Percentiles rank a stretch among this genome's conserved stretches.
phyloP scores from a whole-genome alignment of 2,797 vertebrate genomes.

The Orestias chungarensis region DNA sequence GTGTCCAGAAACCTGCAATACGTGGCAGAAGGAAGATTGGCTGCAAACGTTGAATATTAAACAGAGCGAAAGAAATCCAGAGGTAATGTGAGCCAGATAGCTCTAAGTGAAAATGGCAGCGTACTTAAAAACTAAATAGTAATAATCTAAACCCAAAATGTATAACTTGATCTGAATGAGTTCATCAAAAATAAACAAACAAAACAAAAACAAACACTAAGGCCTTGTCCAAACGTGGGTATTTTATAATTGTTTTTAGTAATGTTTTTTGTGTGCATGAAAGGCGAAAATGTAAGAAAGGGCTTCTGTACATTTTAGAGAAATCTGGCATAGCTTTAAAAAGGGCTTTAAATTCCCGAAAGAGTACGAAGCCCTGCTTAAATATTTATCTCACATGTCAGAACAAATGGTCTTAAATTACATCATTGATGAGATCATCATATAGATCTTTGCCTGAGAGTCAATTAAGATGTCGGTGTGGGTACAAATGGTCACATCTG shows the following conservation, averaged over 20 bases:
- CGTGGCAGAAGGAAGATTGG: neutral
- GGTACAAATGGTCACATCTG: neutral
- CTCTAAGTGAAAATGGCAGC: neutral
- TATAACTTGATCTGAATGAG: neutral
- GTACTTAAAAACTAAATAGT: too few relatives aligned
- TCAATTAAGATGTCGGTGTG: neutral
- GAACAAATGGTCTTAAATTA: neutral
- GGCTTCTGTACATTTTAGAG: too few relatives aligned
- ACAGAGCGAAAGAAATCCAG: neutral
- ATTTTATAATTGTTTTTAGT: too few relatives aligned
- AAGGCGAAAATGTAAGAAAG: too few relatives aligned
- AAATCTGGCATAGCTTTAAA: neutral
- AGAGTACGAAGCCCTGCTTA: too few relatives aligned
- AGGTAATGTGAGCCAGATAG: neutral
- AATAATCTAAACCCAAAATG: neutral
- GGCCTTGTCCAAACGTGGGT: too few relatives aligned
- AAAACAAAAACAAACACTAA: too few relatives aligned
- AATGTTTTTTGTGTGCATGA: too few relatives aligned
- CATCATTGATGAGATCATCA: neutral
- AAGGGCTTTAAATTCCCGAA: neutral
- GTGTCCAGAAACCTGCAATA: slow-evolving; percentile 51
- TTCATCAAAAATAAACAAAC: neutral
- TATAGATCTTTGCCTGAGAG: neutral
- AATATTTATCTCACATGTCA: neutral
- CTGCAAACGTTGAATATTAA: neutral